phyloP scores from a whole-genome alignment of 1,140 invertebrate genomes.

The Drosophila equinoxialis region DNA sequence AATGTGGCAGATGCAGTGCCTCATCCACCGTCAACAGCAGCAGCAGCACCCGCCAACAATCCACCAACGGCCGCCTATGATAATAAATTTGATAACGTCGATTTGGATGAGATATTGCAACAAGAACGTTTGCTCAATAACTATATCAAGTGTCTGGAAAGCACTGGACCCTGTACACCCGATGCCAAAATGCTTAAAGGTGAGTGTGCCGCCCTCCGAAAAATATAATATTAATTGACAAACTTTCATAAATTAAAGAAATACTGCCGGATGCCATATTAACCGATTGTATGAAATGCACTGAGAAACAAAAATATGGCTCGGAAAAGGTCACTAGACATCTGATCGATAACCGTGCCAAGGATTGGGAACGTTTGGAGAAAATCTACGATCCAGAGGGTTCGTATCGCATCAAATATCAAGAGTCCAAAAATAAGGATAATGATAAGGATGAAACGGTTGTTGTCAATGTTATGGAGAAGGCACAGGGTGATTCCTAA shows the following conservation, averaged over 20 bases:
- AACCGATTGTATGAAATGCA: slow-evolving; percentile 86
- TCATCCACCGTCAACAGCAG: slow-evolving; percentile 59
- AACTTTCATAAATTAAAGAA: slow-evolving; percentile 82
- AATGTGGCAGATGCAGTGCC: slow-evolving; percentile 35
- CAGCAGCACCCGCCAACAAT: slow-evolving; percentile 12
- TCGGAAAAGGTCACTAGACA: slow-evolving; percentile 84
- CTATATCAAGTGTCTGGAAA: slow-evolving; percentile 88
- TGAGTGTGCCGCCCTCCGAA: slow-evolving; percentile 43
- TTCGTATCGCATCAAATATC: slow-evolving; percentile 82
- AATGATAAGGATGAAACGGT: slow-evolving; percentile 9
- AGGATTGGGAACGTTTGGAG: slow-evolving; percentile 85
- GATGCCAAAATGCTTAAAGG: slow-evolving; percentile 88
- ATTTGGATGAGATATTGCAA: slow-evolving; percentile 87
- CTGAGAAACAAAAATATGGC: slow-evolving; percentile 84
- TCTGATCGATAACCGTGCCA: slow-evolving; percentile 84
- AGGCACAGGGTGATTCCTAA: slow-evolving; percentile 10
- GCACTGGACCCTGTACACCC: slow-evolving; percentile 87
- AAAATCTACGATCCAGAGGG: slow-evolving; percentile 86
- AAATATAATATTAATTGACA: neutral
- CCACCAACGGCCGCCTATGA: slow-evolving; percentile 84
- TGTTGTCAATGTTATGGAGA: slow-evolving; percentile 2
- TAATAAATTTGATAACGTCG: slow-evolving; percentile 88
- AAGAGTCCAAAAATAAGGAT: slow-evolving; percentile 49
- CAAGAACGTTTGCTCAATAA: slow-evolving; percentile 87
- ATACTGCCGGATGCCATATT: slow-evolving; percentile 86